Evolutionary conservation across 2,113 vertebrate genomes (phyloP), one percentile per base, ranked within the genome.

Genomic region (Hyperopisus bebe): DNA sequence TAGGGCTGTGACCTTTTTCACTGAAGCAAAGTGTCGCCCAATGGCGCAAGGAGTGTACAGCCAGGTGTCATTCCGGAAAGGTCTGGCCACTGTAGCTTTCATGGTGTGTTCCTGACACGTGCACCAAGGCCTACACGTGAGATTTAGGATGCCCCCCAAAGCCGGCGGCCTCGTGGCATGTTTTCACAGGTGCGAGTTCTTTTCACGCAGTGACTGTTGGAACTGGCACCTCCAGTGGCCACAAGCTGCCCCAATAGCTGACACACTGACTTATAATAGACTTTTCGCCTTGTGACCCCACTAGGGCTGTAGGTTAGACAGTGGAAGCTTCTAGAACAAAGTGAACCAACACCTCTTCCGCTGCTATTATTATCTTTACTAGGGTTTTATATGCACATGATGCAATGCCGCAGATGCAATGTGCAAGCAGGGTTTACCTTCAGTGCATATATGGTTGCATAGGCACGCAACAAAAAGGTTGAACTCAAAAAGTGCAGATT

Each of bases 161-260:
- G 48, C 39, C 27, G 11, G 24, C 5, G 3, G 48, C 48, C 27
- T 1, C 92, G 92, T 58, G 66, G 87, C 90, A 91, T 96, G 95
- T 96, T 96, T 95, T 93, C 94, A 94, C 95, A 96, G 95, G 95
- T 96, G 96, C 90, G 47, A 93, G 94, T 92, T 92, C 70, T 94
- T 95, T 90, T 89, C 92, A 19, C 11, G 90, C 91, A 42, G 92
- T 94, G 93, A 94, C 95, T 91, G 94, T 95, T 91, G 90, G 91
- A 90, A 91, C 91, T 94, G 96, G 95, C 93, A 96, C 96, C 77
- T 46, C 31, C 39, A 53, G 42, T 46, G 86, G 39, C 48, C 70
- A 11, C 42, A 24, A 66, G 27, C 77, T 6, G 44, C n/a, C 55
- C 46, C 7, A 9, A 27, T 53, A 74, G 44, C 47, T 19, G 42